phyloP scores from a whole-genome alignment of 2,888 invertebrate species.

The Drosophila kambysellisi region DNA sequence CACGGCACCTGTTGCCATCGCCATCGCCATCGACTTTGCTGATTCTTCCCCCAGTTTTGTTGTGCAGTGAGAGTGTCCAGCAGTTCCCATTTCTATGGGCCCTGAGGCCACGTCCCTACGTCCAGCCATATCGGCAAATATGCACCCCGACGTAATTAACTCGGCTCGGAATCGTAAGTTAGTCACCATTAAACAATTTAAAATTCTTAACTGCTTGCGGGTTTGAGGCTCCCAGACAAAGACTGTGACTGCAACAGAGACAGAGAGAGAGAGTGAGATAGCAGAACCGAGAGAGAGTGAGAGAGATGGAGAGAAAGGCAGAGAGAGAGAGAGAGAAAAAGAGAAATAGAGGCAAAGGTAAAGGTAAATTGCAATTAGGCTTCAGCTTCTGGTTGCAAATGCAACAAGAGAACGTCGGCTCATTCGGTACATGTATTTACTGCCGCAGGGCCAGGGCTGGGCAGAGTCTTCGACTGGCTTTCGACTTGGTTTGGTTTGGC shows the following conservation, averaged over 20 bases:
- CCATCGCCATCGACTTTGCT: slow-evolving; percentile 15
- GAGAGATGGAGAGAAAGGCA: background rate
- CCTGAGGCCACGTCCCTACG: slow-evolving; percentile 48
- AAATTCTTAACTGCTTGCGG: slow-evolving; percentile 76
- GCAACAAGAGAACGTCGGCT: slow-evolving; percentile 52
- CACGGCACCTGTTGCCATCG: slow-evolving; percentile 61
- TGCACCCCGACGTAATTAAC: slow-evolving; percentile 82
- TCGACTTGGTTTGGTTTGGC: background rate
- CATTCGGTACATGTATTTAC: slow-evolving; percentile 80
- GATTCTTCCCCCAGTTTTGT: background rate
- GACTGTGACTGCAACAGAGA: slow-evolving; percentile 18
- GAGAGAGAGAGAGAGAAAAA: background rate
- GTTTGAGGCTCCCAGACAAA: slow-evolving; percentile 27
- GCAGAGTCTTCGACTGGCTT: slow-evolving; percentile 57
- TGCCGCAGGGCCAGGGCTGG: slow-evolving; percentile 75
- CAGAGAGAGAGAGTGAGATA: background rate
- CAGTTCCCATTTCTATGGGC: slow-evolving; percentile 71
- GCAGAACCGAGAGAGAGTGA: background rate
- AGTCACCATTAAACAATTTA: slow-evolving; percentile 81
- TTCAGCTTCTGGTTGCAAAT: slow-evolving; percentile 83
- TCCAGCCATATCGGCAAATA: slow-evolving; percentile 77
- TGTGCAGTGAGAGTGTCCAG: slow-evolving; percentile 59
- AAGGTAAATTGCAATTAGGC: slow-evolving; percentile 84
- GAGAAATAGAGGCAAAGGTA: slow-evolving; percentile 16
- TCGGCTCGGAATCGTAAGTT: slow-evolving; percentile 81